Percentiles rank a stretch among this genome's conserved stretches.
phyloP scores from a whole-genome alignment of 2,888 invertebrate genomes.

The Uropetala carovei region DNA sequence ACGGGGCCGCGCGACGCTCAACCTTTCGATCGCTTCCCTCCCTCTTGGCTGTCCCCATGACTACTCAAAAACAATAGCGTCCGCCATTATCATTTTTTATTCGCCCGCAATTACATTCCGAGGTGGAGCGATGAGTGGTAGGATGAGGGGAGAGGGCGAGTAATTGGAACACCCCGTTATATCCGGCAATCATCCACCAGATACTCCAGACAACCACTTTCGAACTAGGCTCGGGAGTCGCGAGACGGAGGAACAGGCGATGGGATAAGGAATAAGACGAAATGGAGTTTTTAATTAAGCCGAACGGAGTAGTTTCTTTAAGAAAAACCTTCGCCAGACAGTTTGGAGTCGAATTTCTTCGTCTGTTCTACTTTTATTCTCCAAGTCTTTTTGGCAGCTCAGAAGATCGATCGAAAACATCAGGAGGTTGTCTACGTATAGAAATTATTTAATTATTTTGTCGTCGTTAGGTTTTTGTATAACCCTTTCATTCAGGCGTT shows the following conservation, averaged over 20 bases:
- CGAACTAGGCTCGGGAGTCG: background rate
- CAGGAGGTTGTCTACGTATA: too few relatives aligned
- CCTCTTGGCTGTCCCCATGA: background rate
- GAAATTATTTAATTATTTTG: too few relatives aligned
- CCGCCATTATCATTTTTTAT: slow-evolving; percentile 16
- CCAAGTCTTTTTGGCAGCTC: too few relatives aligned
- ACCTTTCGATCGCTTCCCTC: background rate
- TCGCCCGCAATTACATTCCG: slow-evolving; percentile 50
- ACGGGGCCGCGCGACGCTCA: background rate
- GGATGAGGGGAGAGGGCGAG: background rate
- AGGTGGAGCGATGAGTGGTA: slow-evolving; percentile 39
- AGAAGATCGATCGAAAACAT: too few relatives aligned
- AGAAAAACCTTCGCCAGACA: background rate
- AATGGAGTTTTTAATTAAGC: too few relatives aligned
- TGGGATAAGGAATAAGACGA: background rate
- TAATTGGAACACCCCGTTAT: slow-evolving; percentile 59
- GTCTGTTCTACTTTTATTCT: background rate
- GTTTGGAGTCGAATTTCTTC: background rate
- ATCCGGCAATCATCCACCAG: slow-evolving; percentile 41
- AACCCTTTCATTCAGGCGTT: too few relatives aligned
- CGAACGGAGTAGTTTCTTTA: too few relatives aligned
- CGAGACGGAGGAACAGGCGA: background rate
- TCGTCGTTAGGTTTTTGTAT: too few relatives aligned
- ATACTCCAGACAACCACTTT: slow-evolving; percentile 3
- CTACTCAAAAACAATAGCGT: slow-evolving; percentile 37